A percentile compares a stretch with the other conserved stretches of the same genome.
phyloP scores from a whole-genome alignment of 2,797 vertebrate genomes.

The Sebastes cheni region DNA sequence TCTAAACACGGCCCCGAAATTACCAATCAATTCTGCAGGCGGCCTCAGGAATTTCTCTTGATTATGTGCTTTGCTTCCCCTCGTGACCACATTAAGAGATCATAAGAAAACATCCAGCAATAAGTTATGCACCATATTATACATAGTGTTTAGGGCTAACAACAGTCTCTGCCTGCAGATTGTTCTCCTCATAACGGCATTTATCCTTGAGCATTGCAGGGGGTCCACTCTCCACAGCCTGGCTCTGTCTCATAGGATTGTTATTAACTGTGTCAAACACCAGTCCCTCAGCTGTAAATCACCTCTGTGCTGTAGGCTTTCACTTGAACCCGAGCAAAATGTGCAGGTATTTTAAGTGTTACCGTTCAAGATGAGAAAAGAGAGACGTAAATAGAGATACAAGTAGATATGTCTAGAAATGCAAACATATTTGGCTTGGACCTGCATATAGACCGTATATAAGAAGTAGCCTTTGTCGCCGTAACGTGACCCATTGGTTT shows the following conservation, averaged over 20 bases:
- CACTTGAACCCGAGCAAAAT: neutral
- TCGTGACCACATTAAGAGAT: constrained; percentile 56
- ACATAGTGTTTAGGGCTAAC: constrained; percentile 2
- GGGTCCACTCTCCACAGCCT: constrained; percentile 24
- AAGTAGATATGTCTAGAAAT: neutral
- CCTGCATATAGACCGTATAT: too few relatives aligned
- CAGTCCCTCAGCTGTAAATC: constrained; percentile 12
- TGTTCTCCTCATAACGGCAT: neutral
- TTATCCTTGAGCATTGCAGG: constrained; percentile 18
- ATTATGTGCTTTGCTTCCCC: constrained; percentile 56
- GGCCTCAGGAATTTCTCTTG: constrained; percentile 66
- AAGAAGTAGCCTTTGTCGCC: too few relatives aligned
- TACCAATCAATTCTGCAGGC: constrained; percentile 59
- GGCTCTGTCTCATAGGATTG: neutral
- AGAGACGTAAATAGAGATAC: neutral
- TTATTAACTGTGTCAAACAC: constrained; percentile 46
- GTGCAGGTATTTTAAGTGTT: constrained; percentile 1
- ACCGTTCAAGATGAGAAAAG: neutral
- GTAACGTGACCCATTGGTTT: too few relatives aligned
- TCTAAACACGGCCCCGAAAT: constrained; percentile 64
- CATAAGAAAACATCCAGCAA: constrained; percentile 32
- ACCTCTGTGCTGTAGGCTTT: neutral
- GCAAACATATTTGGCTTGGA: neutral
- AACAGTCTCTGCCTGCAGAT: constrained; percentile 5
- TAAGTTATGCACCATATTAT: constrained; percentile 5